Percentiles rank a stretch among this genome's conserved stretches.
Evolutionary conservation across 2,888 invertebrate species (phyloP).

Genomic region (Eudasyphora cyanicolor): DNA sequence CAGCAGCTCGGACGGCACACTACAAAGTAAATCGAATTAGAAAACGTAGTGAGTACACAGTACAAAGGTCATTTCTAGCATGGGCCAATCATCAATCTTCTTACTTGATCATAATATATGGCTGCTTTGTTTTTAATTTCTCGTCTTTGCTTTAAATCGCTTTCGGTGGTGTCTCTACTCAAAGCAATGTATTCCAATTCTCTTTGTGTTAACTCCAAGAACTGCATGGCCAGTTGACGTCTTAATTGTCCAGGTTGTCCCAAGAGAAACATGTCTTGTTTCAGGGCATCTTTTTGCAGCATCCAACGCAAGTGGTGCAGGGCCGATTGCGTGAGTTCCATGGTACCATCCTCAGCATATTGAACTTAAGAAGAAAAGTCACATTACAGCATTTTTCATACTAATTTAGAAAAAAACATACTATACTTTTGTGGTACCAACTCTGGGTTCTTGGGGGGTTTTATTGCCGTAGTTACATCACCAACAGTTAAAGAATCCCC

Average conservation of each 20-base stretch:
- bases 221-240: constrained; percentile 91
- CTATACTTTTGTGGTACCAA: constrained; percentile 86
- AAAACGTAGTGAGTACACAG: not conserved
- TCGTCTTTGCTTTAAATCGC: constrained; percentile 96
- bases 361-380: constrained; percentile 69
- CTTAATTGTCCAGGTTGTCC: constrained; percentile 92
- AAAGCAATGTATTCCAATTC: constrained; percentile 96
- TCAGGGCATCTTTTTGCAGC: constrained; percentile 95
- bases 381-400: constrained; percentile 74
- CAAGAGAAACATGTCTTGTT: constrained; percentile 97
- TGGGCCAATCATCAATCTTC: constrained; percentile 49
- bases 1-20: constrained; percentile 96
- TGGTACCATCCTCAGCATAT: constrained; percentile 81
- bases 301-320: constrained; percentile 95
- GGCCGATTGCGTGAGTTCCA: constrained; percentile 85
- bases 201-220: constrained; percentile 91
- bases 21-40: constrained; percentile 75
- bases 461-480: constrained; percentile 85
- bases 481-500: constrained; percentile 86
- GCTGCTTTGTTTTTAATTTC: constrained; percentile 95
- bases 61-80: not conserved
- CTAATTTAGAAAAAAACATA: constrained; percentile 65
- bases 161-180: constrained; percentile 97
- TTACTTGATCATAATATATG: constrained; percentile 94
- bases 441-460: constrained; percentile 85